A percentile compares a stretch with the other conserved stretches of the same genome.
Evolutionary conservation across 2,888 invertebrate species (phyloP).

Genomic region (Drosophila austrosaltans): DNA sequence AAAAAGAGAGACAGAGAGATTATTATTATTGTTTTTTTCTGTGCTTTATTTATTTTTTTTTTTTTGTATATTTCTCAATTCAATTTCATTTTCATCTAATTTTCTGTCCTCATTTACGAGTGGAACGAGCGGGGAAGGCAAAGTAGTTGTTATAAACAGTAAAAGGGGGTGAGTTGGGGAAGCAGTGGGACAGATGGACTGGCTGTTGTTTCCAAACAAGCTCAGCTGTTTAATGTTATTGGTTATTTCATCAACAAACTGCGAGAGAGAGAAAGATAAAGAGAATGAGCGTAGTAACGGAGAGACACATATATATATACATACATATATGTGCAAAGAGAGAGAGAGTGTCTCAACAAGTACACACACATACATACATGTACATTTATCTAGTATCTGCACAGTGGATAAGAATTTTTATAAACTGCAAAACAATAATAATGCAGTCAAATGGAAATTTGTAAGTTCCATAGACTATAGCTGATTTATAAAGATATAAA

Average conservation of each 20-base stretch:
- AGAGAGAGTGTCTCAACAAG: slow-evolving; percentile 4
- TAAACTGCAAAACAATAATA: too few relatives aligned
- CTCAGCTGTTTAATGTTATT: slow-evolving; percentile 80
- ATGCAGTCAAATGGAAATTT: too few relatives aligned
- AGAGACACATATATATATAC: background rate
- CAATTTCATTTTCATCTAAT: slow-evolving; percentile 33
- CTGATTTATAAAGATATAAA: too few relatives aligned
- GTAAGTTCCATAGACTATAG: too few relatives aligned
- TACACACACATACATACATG: background rate
- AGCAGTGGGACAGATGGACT: slow-evolving; percentile 18
- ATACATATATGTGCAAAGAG: background rate
- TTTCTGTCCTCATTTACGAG: slow-evolving; percentile 10
- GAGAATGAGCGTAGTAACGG: slow-evolving; percentile 17
- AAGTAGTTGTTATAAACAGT: slow-evolving; percentile 1
- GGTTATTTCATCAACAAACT: slow-evolving; percentile 46
- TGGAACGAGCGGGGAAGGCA: background rate
- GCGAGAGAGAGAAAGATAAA: slow-evolving; percentile 28
- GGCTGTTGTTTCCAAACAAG: slow-evolving; percentile 72
- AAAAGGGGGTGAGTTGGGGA: background rate
- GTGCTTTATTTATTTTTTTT: background rate
- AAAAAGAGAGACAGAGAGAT: background rate
- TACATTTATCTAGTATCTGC: background rate
- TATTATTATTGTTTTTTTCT: background rate
- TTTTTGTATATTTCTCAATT: slow-evolving; percentile 23
- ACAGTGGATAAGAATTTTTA: background rate